phyloP scores from a whole-genome alignment of 2,113 vertebrate species.

The Rhinolophus sinicus region DNA sequence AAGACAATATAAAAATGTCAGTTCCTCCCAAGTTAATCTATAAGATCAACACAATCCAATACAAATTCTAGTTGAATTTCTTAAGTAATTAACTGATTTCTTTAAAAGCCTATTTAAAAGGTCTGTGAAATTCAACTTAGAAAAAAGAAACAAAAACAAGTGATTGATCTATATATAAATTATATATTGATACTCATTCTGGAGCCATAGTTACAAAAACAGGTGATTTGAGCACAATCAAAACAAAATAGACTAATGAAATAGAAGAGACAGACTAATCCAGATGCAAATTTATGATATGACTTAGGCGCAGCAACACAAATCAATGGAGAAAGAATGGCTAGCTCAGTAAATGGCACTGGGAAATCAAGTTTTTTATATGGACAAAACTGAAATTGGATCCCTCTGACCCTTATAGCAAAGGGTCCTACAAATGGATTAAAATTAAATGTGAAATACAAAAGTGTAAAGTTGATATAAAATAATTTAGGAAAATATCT shows the following conservation, averaged over 20 bases:
- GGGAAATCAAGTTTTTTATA: not conserved
- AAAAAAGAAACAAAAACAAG: not conserved
- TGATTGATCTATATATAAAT: not conserved
- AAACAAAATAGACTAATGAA: not conserved
- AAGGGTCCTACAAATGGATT: not conserved
- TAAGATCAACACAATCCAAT: not conserved
- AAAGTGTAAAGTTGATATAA: not conserved
- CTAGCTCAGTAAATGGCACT: not conserved
- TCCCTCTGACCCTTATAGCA: not conserved
- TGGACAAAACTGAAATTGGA: not conserved
- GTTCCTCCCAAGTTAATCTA: not conserved
- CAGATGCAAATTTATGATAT: not conserved
- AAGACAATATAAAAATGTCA: not conserved
- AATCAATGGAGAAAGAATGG: not conserved
- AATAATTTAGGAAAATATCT: not conserved
- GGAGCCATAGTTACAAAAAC: not conserved
- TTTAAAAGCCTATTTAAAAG: not conserved
- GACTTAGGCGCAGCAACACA: not conserved
- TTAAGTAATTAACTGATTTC: not conserved
- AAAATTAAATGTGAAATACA: conserved; percentile 2
- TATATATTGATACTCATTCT: not conserved
- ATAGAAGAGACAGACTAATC: not conserved
- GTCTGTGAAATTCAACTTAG: not conserved
- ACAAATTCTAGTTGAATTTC: not conserved
- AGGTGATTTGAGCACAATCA: not conserved